These are phyloP conservation scores for Hyppa rectilinea DNA, from an alignment of 2,888 invertebrate genomes.

Conservation along the genomic window DNA sequence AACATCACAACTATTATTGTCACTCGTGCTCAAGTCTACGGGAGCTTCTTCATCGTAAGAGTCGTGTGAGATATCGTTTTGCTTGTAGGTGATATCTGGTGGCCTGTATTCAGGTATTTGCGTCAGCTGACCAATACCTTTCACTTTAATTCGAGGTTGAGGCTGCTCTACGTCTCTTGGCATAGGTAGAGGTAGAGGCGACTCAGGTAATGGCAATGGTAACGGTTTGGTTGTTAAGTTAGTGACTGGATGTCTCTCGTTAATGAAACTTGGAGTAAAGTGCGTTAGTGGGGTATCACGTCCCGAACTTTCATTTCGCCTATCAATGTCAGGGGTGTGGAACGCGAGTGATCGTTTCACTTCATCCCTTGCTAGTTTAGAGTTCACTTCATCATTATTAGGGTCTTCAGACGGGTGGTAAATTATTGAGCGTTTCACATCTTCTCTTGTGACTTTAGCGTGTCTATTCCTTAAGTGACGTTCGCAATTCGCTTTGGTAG, in stretches of 20 bases:
- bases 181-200: slow-evolving; percentile 72
- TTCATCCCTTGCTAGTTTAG: slow-evolving; percentile 89
- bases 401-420: slow-evolving; percentile 97
- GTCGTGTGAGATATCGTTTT: slow-evolving; percentile 80
- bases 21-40: slow-evolving; percentile 93
- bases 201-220: slow-evolving; percentile 72
- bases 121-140: slow-evolving; percentile 92
- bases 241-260: slow-evolving; percentile 86
- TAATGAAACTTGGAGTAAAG: slow-evolving; percentile 85
- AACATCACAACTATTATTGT: slow-evolving; percentile 91
- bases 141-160: slow-evolving; percentile 90
- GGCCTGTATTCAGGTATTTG: slow-evolving; percentile 89
- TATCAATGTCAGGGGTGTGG: slow-evolving; percentile 88
- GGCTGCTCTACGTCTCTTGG: slow-evolving; percentile 83
- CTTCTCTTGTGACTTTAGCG: slow-evolving; percentile 95
- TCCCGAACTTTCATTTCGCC: slow-evolving; percentile 82
- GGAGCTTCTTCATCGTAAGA: slow-evolving; percentile 90
- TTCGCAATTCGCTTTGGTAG: slow-evolving; percentile 99
- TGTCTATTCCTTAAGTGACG: slow-evolving; percentile 98
- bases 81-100: slow-evolving; percentile 80
- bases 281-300: slow-evolving; percentile 86
- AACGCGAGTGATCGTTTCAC: slow-evolving; percentile 90
- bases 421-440: slow-evolving; percentile 96
- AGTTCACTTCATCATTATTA: slow-evolving; percentile 93
- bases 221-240: slow-evolving; percentile 80